phyloP scores from a whole-genome alignment of 2,797 vertebrate species.

The Poecilia wingei region DNA sequence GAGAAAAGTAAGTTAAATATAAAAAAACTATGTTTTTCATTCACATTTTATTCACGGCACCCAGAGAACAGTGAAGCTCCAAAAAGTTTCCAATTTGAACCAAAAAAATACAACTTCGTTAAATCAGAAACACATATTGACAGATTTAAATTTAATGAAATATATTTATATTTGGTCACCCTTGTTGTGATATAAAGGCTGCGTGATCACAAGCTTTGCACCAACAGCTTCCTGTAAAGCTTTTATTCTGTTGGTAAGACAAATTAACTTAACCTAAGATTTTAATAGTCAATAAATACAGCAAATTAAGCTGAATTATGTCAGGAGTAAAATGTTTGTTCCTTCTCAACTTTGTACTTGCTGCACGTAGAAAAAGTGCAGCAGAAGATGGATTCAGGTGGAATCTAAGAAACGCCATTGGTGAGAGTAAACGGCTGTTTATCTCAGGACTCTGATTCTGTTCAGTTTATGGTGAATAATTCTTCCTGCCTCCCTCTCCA shows the following conservation, averaged over 20 bases:
- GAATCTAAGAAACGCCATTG: not conserved
- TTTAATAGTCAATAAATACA: not conserved
- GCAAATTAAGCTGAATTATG: not conserved
- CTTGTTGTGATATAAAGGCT: not conserved
- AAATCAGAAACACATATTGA: not conserved
- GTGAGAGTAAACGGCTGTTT: not conserved
- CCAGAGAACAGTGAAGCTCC: not conserved
- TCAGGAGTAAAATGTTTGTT: not conserved
- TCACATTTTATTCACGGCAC: no score
- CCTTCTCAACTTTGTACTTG: not conserved
- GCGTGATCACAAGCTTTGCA: not conserved
- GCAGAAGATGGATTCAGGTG: not conserved
- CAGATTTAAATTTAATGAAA: not conserved
- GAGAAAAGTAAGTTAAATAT: no score
- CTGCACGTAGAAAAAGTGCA: not conserved
- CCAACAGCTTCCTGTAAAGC: not conserved
- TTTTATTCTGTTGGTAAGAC: not conserved
- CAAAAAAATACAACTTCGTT: not conserved
- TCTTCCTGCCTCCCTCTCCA: constrained; percentile 13
- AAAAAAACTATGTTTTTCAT: no score
- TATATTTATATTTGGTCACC: not conserved
- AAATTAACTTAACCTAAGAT: not conserved
- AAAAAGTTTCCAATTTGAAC: not conserved
- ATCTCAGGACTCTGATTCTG: constrained; percentile 19
- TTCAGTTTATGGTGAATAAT: constrained; percentile 41